A percentile compares a stretch with the other conserved stretches of the same genome.
phyloP scores from a whole-genome alignment of 2,888 invertebrate species.

The Hyalella azteca region DNA sequence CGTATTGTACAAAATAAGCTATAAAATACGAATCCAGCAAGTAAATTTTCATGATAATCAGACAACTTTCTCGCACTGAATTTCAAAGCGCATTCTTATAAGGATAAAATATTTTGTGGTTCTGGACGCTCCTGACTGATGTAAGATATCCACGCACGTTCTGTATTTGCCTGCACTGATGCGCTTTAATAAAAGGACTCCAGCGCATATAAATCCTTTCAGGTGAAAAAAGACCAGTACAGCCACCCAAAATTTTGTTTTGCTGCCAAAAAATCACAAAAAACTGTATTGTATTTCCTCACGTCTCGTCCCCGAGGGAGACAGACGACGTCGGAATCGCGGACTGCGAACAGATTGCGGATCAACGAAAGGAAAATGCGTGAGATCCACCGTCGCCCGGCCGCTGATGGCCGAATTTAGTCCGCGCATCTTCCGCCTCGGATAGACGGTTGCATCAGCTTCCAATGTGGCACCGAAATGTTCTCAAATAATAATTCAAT shows the following conservation, averaged over 20 bases:
- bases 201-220: neutral
- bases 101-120: too few species aligned
- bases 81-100: too few species aligned
- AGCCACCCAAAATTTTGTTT: neutral
- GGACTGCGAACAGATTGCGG: neutral
- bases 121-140: too few species aligned
- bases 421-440: neutral
- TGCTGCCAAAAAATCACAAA: neutral
- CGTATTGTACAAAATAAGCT: too few species aligned
- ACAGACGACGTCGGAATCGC: neutral
- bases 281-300: neutral
- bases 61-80: too few species aligned
- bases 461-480: neutral
- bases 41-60: too few species aligned
- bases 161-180: neutral
- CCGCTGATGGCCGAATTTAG: neutral
- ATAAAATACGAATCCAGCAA: too few species aligned
- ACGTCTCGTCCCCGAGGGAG: neutral
- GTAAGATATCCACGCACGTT: too few species aligned
- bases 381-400: neutral
- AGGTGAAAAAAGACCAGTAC: neutral
- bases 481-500: too few species aligned
- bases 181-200: neutral
- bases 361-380: neutral
- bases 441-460: constrained; percentile 1